Base-by-base conservation (phyloP, 2,797 vertebrate genomes). In the Typhlichthys eigenmanni region DNA sequence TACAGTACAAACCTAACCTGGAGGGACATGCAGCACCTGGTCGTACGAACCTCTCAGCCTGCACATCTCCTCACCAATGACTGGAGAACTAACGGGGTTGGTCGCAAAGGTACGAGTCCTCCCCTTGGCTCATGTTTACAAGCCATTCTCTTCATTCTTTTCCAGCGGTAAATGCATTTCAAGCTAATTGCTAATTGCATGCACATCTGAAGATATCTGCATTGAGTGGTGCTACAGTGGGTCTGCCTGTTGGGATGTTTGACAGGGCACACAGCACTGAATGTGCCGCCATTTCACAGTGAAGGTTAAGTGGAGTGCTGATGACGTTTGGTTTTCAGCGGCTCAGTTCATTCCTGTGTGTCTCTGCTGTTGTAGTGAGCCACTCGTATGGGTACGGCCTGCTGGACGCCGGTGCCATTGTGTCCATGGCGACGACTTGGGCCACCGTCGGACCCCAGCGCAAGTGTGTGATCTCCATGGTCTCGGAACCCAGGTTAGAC, bases 21-120 rank as follows among this genome's bases (percentile, higher is more conserved):
- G 98, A 93, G 98, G 64, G 98, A 99, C 85, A 99, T 99, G 98
- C 98, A 99, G 86, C 97, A 99, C 87, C 92, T 99, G 71, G 98
- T 99, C 14, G 98, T 99, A 2, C 92, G 86, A 85, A 98, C 96
- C 0, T 98, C 98, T 0, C 95, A 94, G 80, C 96, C 98, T 0
- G 93, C 92, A 38, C 94, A 97, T 87, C 95, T 99, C 75, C 92
- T 93, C 0, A 93, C 98, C 48, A 95, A 93, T 0, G 98, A 99
- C 82, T 99, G 98, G 98, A 89, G 91, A 78, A 96, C 93, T 86
- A 99, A 99, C 0, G 98, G 98, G 0, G 94, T 98, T 0, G 96
- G 95, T 32, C 96, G 98, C 60, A 94, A 94, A 96, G 98, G 98
- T 99, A 90, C 45, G 8, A 49, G 17, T 64, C n/a, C 32, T 66